A percentile compares a stretch with the other conserved stretches of the same genome.
phyloP scores from a whole-genome alignment of 2,113 vertebrate species.

The Chaetorhynchus papuensis region DNA sequence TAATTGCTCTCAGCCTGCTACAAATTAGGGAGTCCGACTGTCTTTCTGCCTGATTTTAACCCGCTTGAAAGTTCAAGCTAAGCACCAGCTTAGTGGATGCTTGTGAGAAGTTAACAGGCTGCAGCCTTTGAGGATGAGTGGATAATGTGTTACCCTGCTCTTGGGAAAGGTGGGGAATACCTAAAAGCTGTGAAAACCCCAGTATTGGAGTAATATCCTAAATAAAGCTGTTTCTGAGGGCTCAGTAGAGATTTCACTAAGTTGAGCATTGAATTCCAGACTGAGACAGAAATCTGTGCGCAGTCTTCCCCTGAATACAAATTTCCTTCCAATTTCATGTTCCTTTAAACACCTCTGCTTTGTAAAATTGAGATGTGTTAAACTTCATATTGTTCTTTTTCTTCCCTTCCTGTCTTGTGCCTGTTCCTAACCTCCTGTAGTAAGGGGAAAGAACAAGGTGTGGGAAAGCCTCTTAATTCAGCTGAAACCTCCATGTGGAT shows the following conservation, averaged over 20 bases:
- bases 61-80: not conserved
- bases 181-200: not conserved
- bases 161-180: not conserved
- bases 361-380: not conserved
- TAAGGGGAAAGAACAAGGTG: not conserved
- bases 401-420: not conserved
- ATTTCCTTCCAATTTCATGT: not conserved
- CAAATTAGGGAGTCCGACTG: not conserved
- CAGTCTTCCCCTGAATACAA: not conserved
- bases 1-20: not conserved
- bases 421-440: not conserved
- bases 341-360: not conserved
- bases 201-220: not conserved
- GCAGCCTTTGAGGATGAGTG: not conserved
- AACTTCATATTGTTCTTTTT: not conserved
- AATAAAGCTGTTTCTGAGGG: not conserved
- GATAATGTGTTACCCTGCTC: not conserved
- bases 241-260: not conserved
- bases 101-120: not conserved
- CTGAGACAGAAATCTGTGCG: not conserved
- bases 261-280: not conserved
- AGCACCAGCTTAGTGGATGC: not conserved
- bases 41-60: not conserved
- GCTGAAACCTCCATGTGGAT: not conserved
- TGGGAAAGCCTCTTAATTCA: not conserved